Base-by-base conservation (phyloP, 1,140 invertebrate genomes). In the Papilio polytes region DNA sequence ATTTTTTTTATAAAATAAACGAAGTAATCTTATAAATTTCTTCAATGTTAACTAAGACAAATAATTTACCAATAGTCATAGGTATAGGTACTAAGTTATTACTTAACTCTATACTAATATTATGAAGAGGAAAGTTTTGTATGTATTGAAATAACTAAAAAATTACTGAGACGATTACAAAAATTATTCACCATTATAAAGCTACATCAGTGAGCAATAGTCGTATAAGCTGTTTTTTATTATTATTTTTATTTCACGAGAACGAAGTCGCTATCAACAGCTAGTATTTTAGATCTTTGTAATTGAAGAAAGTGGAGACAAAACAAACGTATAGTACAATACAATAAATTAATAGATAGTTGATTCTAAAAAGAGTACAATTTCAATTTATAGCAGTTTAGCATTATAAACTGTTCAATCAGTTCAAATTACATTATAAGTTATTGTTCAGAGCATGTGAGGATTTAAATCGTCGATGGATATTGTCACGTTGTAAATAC, bases 331-430 rank as follows among this genome's bases (percentile, higher is more conserved):
- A 44, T 44, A 18, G 8, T 31, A 78, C 41, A 56, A n/a, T n/a
- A 59, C 22, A 59, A 59, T 78, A 44, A 78, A 78, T 78, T 56
- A 26, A 31, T 18, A 31, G 46, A 15, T 46, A 59, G 41, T 78
- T 78, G 41, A 78, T 41, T 22, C n/a, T 15, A 44, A 36, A 36
- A 78, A 70, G 77, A 78, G 41, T 44, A 31, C 56, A 78, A 66
- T 78, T 78, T 66, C 56, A 78, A 78, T 78, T 78, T 78, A 78
- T 41, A 36, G 36, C n/a, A 41, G 10, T n/a, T 44, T 13, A 13
- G 18, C 10, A 18, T 2, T 66, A 63, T 78, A 78, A 78, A 78
- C n/a, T 78, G 77, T 66, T 78, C n/a, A 63, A 51, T 66, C 56
- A 66, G 74, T 63, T 78, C 77, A 26, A 44, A 63, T 78, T 78